Percentiles rank a stretch among this genome's conserved stretches.
Conservation (phyloP, 2,113 vertebrate genomes). For the Macquaria ambigua region DNA sequence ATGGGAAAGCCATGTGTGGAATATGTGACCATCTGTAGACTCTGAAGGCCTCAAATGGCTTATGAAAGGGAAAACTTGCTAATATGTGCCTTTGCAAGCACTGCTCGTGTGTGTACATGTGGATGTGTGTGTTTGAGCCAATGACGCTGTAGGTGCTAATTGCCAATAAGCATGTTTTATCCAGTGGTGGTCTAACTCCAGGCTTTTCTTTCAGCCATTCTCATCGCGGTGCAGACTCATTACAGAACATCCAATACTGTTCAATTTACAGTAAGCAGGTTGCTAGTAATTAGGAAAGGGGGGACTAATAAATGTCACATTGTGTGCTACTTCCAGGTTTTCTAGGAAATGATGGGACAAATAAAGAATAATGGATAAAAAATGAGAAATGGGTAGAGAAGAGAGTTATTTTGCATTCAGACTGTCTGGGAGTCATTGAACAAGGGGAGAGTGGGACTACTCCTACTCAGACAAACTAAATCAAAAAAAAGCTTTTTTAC, state of each 20-base stretch:
- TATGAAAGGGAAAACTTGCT: slow-evolving; percentile 43
- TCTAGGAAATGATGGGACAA: background rate
- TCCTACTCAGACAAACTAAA: slow-evolving; percentile 14
- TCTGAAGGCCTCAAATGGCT: slow-evolving; percentile 29
- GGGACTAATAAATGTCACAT: background rate
- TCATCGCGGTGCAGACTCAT: background rate
- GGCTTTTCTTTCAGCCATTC: slow-evolving; percentile 10
- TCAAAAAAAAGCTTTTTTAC: slow-evolving; percentile 14
- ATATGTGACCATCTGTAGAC: slow-evolving; percentile 38
- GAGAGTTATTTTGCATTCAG: background rate
- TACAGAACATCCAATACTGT: background rate
- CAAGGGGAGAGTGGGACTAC: background rate
- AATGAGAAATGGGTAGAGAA: background rate
- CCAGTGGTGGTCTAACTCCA: background rate
- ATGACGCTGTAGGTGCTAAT: background rate
- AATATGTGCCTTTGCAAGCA: slow-evolving; percentile 1
- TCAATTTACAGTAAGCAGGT: background rate
- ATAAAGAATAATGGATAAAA: background rate
- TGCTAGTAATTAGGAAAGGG: background rate
- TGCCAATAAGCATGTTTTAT: background rate
- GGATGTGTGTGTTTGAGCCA: background rate
- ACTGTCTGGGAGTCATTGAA: background rate
- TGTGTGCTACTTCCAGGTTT: background rate
- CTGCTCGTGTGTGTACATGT: background rate
- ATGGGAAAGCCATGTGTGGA: slow-evolving; percentile 60